Evolutionary conservation across 2,113 vertebrate species (phyloP).

Genomic region (Zapus hudsonius): DNA sequence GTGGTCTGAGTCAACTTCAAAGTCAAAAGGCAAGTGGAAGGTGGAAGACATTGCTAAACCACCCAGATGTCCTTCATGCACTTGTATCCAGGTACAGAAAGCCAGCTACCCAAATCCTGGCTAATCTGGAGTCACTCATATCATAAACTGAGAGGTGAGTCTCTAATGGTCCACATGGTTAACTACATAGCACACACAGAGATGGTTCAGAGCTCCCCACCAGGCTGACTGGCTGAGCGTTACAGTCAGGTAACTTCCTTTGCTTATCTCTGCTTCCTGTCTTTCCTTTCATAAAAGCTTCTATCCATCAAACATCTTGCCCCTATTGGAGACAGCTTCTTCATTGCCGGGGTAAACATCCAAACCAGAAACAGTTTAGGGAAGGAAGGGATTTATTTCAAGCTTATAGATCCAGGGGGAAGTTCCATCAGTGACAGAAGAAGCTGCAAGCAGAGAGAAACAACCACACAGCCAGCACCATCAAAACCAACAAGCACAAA

Average conservation of each 20-base stretch:
- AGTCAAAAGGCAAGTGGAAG: not conserved
- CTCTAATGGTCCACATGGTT: not conserved
- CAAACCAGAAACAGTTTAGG: no score
- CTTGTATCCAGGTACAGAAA: not conserved
- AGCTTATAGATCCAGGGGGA: no score
- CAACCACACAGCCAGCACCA: no score
- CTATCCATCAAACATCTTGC: not conserved
- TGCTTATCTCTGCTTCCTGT: not conserved
- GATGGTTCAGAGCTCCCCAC: not conserved
- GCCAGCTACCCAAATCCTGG: not conserved
- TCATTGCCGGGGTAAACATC: no score
- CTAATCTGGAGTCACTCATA: not conserved
- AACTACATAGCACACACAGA: not conserved
- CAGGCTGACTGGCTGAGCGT: not conserved
- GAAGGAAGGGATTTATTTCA: no score
- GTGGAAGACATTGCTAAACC: not conserved
- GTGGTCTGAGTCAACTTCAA: not conserved
- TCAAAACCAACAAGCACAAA: no score
- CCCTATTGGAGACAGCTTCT: no score
- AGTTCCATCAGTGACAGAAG: no score
- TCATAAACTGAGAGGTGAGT: not conserved
- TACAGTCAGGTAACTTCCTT: not conserved
- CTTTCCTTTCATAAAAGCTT: not conserved
- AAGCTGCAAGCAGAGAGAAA: no score
- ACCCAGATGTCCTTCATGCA: not conserved